Conservation (phyloP, 2,888 invertebrate genomes). For the Caenorhabditis uteleia region DNA sequence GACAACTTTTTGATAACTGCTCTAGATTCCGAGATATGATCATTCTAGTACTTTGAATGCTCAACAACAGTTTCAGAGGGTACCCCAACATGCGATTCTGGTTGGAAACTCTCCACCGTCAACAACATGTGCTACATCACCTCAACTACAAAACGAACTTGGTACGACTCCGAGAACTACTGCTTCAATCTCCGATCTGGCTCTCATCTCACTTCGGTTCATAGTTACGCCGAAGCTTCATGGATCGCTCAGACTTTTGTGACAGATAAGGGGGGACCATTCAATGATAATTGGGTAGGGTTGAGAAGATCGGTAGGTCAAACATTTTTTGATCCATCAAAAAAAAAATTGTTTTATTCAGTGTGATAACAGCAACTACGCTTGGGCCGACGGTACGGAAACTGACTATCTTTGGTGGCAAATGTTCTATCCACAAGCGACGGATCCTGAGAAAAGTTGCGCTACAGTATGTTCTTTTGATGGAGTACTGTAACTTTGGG, state of each 20-base stretch:
- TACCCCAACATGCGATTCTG: constrained; percentile 17
- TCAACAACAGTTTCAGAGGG: too few species aligned
- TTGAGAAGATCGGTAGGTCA: constrained; percentile 13
- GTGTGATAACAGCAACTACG: constrained; percentile 21
- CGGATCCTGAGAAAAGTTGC: constrained; percentile 23
- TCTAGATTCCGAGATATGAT: too few species aligned
- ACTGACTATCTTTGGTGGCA: constrained; percentile 28
- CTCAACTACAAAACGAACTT: too few species aligned
- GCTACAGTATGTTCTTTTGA: constrained; percentile 3
- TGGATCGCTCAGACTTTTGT: constrained; percentile 24
- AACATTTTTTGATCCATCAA: background rate
- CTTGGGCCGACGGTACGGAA: constrained; percentile 27
- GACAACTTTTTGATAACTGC: too few species aligned
- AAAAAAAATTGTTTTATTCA: background rate
- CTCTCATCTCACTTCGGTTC: constrained; percentile 20
- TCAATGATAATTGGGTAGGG: constrained; percentile 27
- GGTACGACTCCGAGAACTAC: constrained; percentile 25
- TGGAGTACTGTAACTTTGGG: too few species aligned
- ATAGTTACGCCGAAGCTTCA: constrained; percentile 22
- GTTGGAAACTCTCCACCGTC: constrained; percentile 18
- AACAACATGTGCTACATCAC: constrained; percentile 22
- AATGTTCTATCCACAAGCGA: constrained; percentile 15
- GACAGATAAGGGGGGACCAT: background rate
- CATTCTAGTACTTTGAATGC: too few species aligned
- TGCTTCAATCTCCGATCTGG: constrained; percentile 17